A percentile compares a stretch with the other conserved stretches of the same genome.
phyloP scores from a whole-genome alignment of 1,140 invertebrate species.

The Maniola jurtina region DNA sequence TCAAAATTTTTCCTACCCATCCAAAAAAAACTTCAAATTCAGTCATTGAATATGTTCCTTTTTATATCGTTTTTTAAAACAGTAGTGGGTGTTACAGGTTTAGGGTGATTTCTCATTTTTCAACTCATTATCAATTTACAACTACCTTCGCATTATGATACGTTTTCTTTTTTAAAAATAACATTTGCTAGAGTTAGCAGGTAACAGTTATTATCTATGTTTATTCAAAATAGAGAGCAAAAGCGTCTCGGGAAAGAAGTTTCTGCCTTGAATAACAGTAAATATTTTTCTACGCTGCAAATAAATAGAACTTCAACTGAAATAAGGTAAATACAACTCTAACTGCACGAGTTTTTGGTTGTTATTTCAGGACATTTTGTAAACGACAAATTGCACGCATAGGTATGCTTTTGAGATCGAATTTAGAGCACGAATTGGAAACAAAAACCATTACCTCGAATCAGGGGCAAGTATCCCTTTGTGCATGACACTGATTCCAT shows the following conservation, averaged over 20 bases:
- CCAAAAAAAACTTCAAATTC: no score
- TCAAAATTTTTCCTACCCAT: no score
- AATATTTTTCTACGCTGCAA: background rate
- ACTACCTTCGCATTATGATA: no score
- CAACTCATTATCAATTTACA: no score
- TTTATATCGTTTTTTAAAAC: no score
- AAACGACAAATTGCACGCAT: constrained; percentile 4
- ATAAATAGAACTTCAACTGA: background rate
- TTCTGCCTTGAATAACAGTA: constrained; percentile 1
- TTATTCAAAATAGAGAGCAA: background rate
- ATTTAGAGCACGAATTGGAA: background rate
- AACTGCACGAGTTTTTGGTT: background rate
- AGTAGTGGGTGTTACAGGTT: no score
- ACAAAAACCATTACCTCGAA: background rate
- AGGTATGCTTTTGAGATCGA: background rate
- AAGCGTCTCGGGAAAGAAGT: background rate
- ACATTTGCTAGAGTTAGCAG: no score
- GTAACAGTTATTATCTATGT: background rate
- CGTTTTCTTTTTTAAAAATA: no score
- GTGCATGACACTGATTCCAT: no score
- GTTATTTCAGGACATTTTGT: background rate
- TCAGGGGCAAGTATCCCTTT: background rate
- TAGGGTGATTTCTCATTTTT: no score
- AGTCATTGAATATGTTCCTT: no score
- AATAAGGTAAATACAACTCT: background rate